Base-by-base conservation (phyloP, 2,797 vertebrate genomes). In the Perodicticus potto region DNA sequence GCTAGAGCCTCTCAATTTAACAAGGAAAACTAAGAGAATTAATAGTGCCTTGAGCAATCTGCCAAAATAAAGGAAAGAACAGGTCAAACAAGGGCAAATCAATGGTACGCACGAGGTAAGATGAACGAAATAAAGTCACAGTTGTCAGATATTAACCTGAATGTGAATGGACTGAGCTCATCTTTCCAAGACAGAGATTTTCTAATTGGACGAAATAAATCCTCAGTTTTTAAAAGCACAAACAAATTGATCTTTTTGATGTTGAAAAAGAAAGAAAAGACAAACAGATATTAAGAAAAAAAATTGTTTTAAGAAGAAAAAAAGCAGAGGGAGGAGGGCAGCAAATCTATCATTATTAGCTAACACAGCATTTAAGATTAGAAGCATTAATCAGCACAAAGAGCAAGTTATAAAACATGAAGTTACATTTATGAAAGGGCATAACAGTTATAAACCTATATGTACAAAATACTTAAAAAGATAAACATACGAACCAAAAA, bases 251-350 rank as follows among this genome's bases (percentile, higher is more conserved):
- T n/a, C 45, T 25, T 86, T 77, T 84, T 70, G 34, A 86, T 69
- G 29, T 59, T 45, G 49, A 69, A 55, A 72, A 95, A 83, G 86
- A 92, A 89, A n/a, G n/a, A 94, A 72, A 32, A 94, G 34, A 20
- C 57, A 73, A 95, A 77, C 5, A 74, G 14, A n/a, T 34, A 72
- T 27, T 9, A 25, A 14, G 25, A 45, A 49, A 22, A 69, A 5
- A 12, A 49, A 85, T 40, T 40, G n/a, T 53, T 53, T 53, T 16
- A 55, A 59, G 3, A 73, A 40, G 4, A 23, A 43, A 34, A 34
- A 37, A 49, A 78, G 5, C 1, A 7, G 84, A 34, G 19, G 25
- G 20, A 59, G 25, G 32, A 87, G 69, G 27, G 12, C 29, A 80
- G 22, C 7, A 61, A 49, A 5, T 13, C 1, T 77, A 23, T 67